Evolutionary conservation across 2,888 invertebrate species (phyloP).

Genomic region (Nemapogon koenigi): DNA sequence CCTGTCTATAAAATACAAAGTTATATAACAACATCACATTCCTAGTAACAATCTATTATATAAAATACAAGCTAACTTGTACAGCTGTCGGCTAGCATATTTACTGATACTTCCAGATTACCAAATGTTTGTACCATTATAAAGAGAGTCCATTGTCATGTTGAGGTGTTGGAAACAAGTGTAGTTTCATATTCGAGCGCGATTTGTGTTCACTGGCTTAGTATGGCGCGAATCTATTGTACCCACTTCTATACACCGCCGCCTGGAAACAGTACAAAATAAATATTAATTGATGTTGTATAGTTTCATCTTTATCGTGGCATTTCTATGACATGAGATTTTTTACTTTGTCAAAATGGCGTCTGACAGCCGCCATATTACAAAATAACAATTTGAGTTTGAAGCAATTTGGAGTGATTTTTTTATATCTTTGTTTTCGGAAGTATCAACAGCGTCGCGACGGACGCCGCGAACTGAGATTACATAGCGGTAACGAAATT

Average conservation of each 20-base stretch:
- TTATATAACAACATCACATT: not conserved
- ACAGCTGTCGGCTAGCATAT: constrained; percentile 53
- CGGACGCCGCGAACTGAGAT: too few relatives aligned
- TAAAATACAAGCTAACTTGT: constrained; percentile 36
- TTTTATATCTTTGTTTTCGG: too few relatives aligned
- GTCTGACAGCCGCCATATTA: too few relatives aligned
- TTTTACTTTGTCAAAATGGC: too few relatives aligned
- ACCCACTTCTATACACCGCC: constrained; percentile 91
- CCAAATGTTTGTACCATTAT: constrained; percentile 60
- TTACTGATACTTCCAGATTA: constrained; percentile 47
- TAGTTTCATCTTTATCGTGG: too few relatives aligned
- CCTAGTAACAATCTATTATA: constrained; percentile 16
- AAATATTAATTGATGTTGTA: too few relatives aligned
- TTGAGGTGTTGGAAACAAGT: constrained; percentile 47
- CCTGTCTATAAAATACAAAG: not conserved
- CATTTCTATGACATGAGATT: too few relatives aligned
- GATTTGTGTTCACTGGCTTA: constrained; percentile 54
- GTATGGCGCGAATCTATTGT: constrained; percentile 95
- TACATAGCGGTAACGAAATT: too few relatives aligned
- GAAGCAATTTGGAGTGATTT: too few relatives aligned
- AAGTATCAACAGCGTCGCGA: too few relatives aligned
- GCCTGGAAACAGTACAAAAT: too few relatives aligned
- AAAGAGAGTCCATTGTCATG: constrained; percentile 66
- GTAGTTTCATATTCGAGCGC: constrained; percentile 54
- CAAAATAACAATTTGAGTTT: too few relatives aligned